A percentile compares a stretch with the other conserved stretches of the same genome.
Conservation (phyloP, 2,888 invertebrate species). For the Tiphia femorata region DNA sequence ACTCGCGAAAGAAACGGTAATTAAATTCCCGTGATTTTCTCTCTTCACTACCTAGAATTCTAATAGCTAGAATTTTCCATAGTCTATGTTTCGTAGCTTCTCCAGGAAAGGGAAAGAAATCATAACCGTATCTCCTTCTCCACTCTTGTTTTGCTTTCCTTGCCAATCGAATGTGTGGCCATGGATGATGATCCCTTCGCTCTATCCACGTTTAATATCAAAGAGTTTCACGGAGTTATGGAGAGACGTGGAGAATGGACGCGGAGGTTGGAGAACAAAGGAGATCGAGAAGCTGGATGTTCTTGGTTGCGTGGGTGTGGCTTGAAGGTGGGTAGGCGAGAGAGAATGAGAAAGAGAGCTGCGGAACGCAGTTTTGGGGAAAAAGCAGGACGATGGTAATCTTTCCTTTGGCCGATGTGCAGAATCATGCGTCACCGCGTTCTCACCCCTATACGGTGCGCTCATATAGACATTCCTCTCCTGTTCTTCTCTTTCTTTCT, state of each 20-base stretch:
- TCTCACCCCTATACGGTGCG: slow-evolving; percentile 31
- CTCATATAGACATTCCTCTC: slow-evolving; percentile 66
- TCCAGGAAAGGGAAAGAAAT: too few species aligned
- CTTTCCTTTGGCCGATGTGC: slow-evolving; percentile 69
- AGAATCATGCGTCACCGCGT: slow-evolving; percentile 66
- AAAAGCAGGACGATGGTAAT: slow-evolving; percentile 57
- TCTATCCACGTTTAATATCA: slow-evolving; percentile 50
- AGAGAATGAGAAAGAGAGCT: slow-evolving; percentile 4
- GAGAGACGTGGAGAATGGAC: neutral
- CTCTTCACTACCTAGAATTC: too few species aligned
- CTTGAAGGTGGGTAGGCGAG: neutral
- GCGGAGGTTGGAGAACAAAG: neutral
- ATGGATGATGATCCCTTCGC: too few species aligned
- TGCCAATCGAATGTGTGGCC: too few species aligned
- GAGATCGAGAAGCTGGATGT: neutral
- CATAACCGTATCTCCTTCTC: too few species aligned
- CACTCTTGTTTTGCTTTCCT: slow-evolving; percentile 35
- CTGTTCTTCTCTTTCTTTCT: slow-evolving; percentile 22
- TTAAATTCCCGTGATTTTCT: too few species aligned
- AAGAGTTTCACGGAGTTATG: slow-evolving; percentile 38
- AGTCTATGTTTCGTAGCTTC: too few species aligned
- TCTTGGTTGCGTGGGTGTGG: neutral
- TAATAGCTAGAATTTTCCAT: too few species aligned
- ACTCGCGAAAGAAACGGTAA: too few species aligned
- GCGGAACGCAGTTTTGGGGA: slow-evolving; percentile 46